These are phyloP conservation scores for Iphiclides podalirius DNA, from an alignment of 2,888 invertebrate genomes.

Conservation along the genomic window DNA sequence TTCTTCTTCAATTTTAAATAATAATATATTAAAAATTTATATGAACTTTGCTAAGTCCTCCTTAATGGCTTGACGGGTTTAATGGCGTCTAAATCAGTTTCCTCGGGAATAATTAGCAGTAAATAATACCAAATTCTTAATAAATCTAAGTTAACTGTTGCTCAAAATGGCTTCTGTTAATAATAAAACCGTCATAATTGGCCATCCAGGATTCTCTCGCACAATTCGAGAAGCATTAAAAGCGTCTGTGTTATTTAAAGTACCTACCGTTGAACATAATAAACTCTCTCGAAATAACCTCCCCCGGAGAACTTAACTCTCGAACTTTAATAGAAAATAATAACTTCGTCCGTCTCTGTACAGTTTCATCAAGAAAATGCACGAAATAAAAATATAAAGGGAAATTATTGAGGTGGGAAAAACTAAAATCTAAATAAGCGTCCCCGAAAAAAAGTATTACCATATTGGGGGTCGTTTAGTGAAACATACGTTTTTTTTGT, in stretches of 20 bases:
- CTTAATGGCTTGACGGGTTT: too few species aligned
- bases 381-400: not conserved
- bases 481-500: too few species aligned
- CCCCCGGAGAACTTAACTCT: not conserved
- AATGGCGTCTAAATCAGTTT: not conserved
- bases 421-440: too few species aligned
- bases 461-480: too few species aligned
- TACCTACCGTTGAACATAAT: not conserved
- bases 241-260: not conserved
- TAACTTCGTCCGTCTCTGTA: not conserved
- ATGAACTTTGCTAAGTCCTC: too few species aligned
- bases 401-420: too few species aligned
- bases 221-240: constrained; percentile 2
- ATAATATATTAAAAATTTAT: too few species aligned
- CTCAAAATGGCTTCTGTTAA: constrained; percentile 1
- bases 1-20: too few species aligned
- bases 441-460: too few species aligned
- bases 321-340: not conserved
- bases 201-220: not conserved
- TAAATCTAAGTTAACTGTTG: constrained; percentile 10
- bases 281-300: not conserved
- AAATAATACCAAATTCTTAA: constrained; percentile 11
- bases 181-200: not conserved
- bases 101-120: not conserved
- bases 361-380: not conserved